Evolutionary conservation across 2,888 invertebrate species (phyloP).

Genomic region (Exocentrus adspersus): DNA sequence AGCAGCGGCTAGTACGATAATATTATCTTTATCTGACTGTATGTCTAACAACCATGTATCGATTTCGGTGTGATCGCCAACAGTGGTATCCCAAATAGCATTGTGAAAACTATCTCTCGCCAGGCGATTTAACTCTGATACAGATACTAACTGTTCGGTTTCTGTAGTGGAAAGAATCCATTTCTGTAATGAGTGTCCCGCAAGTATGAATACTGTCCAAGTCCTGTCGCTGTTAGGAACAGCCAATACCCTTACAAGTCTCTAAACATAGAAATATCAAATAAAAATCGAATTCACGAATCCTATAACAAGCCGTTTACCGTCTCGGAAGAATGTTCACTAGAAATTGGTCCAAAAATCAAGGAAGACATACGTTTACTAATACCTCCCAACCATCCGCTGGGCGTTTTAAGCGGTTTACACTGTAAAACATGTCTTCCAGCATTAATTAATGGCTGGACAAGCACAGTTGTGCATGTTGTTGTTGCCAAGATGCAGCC

Average conservation of each 20-base stretch:
- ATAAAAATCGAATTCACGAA: not conserved
- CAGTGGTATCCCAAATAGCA: conserved; percentile 72
- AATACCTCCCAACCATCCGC: conserved; percentile 89
- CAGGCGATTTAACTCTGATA: conserved; percentile 77
- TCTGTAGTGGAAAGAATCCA: conserved; percentile 77
- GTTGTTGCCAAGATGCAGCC: conserved; percentile 91
- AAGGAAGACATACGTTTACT: conserved; percentile 82
- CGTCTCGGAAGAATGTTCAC: conserved; percentile 71
- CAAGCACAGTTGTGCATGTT: conserved; percentile 84
- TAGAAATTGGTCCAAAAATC: conserved; percentile 79
- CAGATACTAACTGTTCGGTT: conserved; percentile 76
- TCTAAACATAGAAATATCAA: conserved; percentile 55
- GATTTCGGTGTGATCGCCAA: conserved; percentile 70
- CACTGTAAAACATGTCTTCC: conserved; percentile 77
- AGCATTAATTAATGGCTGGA: conserved; percentile 71
- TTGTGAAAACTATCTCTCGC: conserved; percentile 75
- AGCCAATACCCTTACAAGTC: conserved; percentile 75
- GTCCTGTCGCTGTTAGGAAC: conserved; percentile 61
- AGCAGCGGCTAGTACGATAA: conserved; percentile 78
- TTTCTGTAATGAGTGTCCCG: conserved; percentile 83
- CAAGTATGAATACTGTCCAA: conserved; percentile 75
- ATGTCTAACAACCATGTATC: conserved; percentile 81
- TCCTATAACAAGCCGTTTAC: conserved; percentile 59
- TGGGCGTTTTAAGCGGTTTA: conserved; percentile 76
- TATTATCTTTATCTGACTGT: conserved; percentile 72